phyloP scores from a whole-genome alignment of 2,113 vertebrate genomes.

The Anser cygnoides region DNA sequence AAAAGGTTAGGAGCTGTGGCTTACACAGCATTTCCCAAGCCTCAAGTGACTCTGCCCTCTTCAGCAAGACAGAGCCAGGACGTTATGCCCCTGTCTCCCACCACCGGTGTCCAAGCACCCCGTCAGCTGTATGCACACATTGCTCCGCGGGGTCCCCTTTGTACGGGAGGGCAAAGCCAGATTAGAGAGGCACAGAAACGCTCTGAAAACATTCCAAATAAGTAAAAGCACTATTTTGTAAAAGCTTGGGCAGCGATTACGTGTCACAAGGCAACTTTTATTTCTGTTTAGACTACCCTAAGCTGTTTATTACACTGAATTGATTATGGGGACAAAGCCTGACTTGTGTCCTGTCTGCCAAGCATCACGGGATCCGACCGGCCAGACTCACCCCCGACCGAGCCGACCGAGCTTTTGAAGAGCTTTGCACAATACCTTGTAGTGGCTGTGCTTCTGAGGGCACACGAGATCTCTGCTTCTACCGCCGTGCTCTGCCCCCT shows the following conservation, averaged over 20 bases:
- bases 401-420: neutral
- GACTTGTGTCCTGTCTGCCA: neutral
- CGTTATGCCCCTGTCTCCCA: neutral
- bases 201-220: neutral
- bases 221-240: neutral
- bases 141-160: neutral
- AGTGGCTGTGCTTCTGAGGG: neutral
- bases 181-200: neutral
- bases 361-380: neutral
- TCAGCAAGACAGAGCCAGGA: neutral
- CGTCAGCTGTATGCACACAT: neutral
- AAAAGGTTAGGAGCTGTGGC: neutral
- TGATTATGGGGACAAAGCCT: neutral
- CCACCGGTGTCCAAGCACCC: neutral
- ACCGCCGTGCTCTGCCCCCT: neutral
- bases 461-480: neutral
- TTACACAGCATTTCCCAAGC: neutral
- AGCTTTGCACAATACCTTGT: neutral
- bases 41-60: neutral
- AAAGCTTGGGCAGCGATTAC: neutral
- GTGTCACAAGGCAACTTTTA: neutral
- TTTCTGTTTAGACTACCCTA: neutral
- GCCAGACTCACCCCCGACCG: neutral
- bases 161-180: neutral
- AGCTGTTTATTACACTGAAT: neutral